Evolutionary conservation across 1,140 invertebrate species (phyloP).

Genomic region (Drosophila asahinai): DNA sequence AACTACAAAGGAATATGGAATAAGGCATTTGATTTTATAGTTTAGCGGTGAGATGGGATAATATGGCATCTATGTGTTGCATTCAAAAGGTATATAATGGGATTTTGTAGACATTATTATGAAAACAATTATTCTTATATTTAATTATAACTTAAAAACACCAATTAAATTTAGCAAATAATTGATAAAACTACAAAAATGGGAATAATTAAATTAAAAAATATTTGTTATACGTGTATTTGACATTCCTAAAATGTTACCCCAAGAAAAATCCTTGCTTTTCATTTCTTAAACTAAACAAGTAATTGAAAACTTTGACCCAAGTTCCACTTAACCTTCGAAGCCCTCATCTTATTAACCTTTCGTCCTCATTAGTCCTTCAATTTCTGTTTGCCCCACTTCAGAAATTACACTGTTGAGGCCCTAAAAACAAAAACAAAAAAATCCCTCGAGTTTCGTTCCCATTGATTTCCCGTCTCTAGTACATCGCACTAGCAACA

Average conservation of each 20-base stretch:
- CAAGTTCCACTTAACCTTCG: neutral
- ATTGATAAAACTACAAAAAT: too few relatives aligned
- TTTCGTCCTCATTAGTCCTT: constrained; percentile 27
- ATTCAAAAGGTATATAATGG: neutral
- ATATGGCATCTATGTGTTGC: neutral
- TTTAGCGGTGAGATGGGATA: constrained; percentile 8
- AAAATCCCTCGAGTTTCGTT: constrained; percentile 22
- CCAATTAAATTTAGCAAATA: too few relatives aligned
- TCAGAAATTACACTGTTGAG: constrained; percentile 31
- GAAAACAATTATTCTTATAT: neutral
- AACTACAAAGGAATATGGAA: constrained; percentile 4
- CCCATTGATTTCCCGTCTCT: constrained; percentile 54
- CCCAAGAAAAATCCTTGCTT: too few relatives aligned
- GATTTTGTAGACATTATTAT: neutral
- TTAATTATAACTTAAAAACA: too few relatives aligned
- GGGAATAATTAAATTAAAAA: neutral
- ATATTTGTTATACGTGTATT: neutral
- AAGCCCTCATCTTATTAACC: constrained; percentile 6
- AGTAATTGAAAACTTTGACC: neutral
- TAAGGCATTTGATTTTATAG: constrained; percentile 9
- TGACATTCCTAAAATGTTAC: neutral
- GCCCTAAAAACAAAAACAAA: neutral
- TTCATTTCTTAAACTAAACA: neutral
- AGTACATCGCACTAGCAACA: constrained; percentile 48
- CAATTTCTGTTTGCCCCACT: constrained; percentile 20